Evolutionary conservation across 1,140 invertebrate species (phyloP).

Genomic region (Diplogasteroides magnus): DNA sequence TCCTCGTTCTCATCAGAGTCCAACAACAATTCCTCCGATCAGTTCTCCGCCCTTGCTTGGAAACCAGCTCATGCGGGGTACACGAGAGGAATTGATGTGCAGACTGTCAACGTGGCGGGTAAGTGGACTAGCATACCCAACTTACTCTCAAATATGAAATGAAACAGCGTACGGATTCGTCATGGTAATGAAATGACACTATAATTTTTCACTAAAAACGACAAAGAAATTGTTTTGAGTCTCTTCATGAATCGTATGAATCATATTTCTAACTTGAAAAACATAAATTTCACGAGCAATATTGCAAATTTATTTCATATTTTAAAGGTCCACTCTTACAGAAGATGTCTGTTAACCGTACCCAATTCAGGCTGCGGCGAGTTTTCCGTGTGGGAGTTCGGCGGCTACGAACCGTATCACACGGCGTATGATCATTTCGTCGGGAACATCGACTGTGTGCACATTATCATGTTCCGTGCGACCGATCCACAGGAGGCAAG

Average conservation of each 20-base stretch:
- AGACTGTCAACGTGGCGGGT: constrained; percentile 61
- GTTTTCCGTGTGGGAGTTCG: constrained; percentile 74
- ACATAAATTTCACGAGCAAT: too few species aligned
- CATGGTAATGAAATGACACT: too few species aligned
- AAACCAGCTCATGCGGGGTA: constrained; percentile 63
- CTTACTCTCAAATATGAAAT: too few species aligned
- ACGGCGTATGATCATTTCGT: constrained; percentile 73
- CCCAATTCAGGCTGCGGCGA: constrained; percentile 64
- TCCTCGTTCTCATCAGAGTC: constrained; percentile 30
- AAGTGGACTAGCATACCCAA: too few species aligned
- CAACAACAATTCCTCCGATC: constrained; percentile 23
- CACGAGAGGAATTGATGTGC: constrained; percentile 68
- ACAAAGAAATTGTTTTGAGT: not conserved
- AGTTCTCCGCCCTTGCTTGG: constrained; percentile 9
- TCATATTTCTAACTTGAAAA: not conserved
- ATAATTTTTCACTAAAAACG: too few species aligned
- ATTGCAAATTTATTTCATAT: too few species aligned
- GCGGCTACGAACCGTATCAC: constrained; percentile 73
- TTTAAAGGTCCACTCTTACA: too few species aligned
- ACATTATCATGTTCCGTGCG: constrained; percentile 71
- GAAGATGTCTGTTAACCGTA: too few species aligned
- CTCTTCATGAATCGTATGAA: not conserved
- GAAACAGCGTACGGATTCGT: too few species aligned
- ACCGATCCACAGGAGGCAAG: constrained; percentile 65
- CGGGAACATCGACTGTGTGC: constrained; percentile 66